Percentiles rank a stretch among this genome's conserved stretches.
These are phyloP conservation scores for Echeneis naucrates DNA, from an alignment of 2,797 vertebrate genomes.

Conservation along the genomic window DNA sequence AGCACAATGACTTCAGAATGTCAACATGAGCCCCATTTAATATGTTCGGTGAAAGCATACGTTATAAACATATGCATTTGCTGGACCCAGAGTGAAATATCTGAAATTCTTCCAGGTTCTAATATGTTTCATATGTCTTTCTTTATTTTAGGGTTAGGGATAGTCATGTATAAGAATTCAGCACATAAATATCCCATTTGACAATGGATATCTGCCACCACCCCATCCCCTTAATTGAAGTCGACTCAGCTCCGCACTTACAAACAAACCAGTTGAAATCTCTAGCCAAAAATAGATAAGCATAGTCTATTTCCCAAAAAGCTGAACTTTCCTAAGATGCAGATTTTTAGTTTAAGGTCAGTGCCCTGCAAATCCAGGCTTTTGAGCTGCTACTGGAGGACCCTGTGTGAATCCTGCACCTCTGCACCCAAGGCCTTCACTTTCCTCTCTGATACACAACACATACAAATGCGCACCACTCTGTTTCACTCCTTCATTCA, in stretches of 20 bases:
- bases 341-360: not conserved
- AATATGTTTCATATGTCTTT: too few species aligned
- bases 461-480: not conserved
- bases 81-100: too few species aligned
- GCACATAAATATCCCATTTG: too few species aligned
- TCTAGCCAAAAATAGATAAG: not conserved
- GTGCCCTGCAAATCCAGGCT: not conserved
- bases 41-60: too few species aligned
- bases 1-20: too few species aligned
- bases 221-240: too few species aligned
- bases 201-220: too few species aligned
- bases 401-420: not conserved
- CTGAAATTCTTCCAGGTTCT: too few species aligned
- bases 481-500: not conserved
- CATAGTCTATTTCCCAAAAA: not conserved
- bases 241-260: not conserved
- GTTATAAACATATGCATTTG: too few species aligned
- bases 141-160: too few species aligned
- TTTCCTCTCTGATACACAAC: not conserved
- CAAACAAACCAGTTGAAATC: not conserved
- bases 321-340: not conserved
- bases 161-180: too few species aligned
- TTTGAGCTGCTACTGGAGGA: conserved; percentile 10
- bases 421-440: not conserved
- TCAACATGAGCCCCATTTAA: too few species aligned